Percentiles rank a stretch among this genome's conserved stretches.
phyloP scores from a whole-genome alignment of 92 coral and sea anemone genomes.

The Umimayanthus chanpuru region DNA sequence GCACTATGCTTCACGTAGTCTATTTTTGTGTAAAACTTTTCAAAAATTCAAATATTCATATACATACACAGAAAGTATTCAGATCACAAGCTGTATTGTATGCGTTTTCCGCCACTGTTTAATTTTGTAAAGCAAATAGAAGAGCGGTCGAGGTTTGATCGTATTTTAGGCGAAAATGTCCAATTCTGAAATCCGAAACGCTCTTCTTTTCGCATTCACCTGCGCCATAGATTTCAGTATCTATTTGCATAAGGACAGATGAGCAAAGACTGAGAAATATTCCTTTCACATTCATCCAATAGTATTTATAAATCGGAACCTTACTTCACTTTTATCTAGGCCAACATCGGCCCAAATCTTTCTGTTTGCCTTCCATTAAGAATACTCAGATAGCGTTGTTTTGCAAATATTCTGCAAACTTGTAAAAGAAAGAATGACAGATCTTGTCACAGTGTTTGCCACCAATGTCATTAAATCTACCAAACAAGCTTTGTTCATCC shows the following conservation, averaged over 20 bases:
- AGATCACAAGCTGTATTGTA: not conserved
- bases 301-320: conserved; percentile 47
- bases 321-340: conserved; percentile 28
- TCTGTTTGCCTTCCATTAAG: conserved; percentile 33
- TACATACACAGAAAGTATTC: not conserved
- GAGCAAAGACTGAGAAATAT: conserved; percentile 18
- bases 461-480: conserved; percentile 32
- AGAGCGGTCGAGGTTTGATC: not conserved
- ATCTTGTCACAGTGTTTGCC: conserved; percentile 25
- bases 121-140: not conserved
- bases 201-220: conserved; percentile 11
- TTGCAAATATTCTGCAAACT: conserved; percentile 14
- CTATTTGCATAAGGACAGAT: conserved; percentile 43
- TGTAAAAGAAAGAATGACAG: conserved; percentile 36
- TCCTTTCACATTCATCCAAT: conserved; percentile 31
- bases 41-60: not conserved
- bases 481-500: conserved; percentile 32
- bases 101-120: not conserved
- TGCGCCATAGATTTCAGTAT: conserved; percentile 29
- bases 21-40: not conserved
- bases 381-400: conserved; percentile 40
- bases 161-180: not conserved
- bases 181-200: conserved; percentile 40
- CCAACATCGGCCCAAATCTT: conserved; percentile 26
- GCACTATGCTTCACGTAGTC: not conserved